Evolutionary conservation across 2,113 vertebrate species (phyloP).

Genomic region (Sterna hirundo): DNA sequence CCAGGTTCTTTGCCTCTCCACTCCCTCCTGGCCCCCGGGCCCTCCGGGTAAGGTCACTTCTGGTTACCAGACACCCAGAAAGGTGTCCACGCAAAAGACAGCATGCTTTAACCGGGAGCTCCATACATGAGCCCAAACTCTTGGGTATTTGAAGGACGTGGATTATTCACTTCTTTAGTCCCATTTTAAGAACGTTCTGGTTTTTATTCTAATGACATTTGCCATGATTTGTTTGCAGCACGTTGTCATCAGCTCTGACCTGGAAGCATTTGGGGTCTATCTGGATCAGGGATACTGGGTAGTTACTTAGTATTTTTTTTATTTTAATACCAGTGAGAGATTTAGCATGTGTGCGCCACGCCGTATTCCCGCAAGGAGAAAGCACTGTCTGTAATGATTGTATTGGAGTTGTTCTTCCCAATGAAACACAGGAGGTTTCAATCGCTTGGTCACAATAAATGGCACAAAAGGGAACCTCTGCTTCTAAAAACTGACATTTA

Average conservation of each 20-base stretch:
- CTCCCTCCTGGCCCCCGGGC: not conserved
- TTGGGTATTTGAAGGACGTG: not conserved
- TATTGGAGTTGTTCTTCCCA: not conserved
- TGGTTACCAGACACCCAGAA: not conserved
- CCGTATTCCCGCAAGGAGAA: not conserved
- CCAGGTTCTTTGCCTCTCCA: not conserved
- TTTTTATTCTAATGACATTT: not conserved
- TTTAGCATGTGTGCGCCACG: not conserved
- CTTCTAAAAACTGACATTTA: not conserved
- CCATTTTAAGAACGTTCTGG: not conserved
- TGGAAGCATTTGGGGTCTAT: not conserved
- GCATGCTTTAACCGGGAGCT: not conserved
- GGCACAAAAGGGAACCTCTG: not conserved
- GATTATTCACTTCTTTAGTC: not conserved
- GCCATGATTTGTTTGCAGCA: not conserved
- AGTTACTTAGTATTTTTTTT: not conserved
- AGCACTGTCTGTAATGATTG: not conserved
- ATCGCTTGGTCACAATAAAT: not conserved
- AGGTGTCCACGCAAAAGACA: fast-evolving
- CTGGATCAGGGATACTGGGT: not conserved
- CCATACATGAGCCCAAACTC: not conserved
- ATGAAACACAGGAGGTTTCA: not conserved
- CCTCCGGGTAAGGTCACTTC: not conserved
- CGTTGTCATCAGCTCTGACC: not conserved
- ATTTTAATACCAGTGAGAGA: not conserved